Conservation (phyloP, 1,140 invertebrate species). For the Cyrtorhinus lividipennis region DNA sequence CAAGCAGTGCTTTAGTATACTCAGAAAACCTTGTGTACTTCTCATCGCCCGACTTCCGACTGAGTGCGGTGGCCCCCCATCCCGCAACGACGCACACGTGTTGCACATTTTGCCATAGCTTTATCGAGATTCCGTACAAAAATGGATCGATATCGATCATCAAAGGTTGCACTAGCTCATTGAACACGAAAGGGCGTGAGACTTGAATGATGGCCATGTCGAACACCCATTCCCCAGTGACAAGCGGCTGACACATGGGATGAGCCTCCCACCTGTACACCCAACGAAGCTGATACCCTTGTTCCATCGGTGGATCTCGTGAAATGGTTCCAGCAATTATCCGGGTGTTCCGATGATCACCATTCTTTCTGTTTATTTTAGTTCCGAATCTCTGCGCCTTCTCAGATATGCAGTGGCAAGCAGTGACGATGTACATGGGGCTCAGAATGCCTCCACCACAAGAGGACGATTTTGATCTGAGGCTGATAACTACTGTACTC, state of each 20-base stretch:
- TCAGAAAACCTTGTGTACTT: not conserved
- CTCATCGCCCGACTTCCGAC: not conserved
- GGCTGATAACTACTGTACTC: not conserved
- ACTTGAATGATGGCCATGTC: not conserved
- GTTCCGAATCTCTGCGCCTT: not conserved
- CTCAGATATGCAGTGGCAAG: not conserved
- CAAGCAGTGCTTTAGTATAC: not conserved
- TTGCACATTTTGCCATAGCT: not conserved
- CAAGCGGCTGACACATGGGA: not conserved
- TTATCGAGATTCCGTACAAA: not conserved
- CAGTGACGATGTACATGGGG: not conserved
- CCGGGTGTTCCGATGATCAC: not conserved
- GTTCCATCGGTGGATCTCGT: not conserved
- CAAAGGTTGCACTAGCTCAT: not conserved
- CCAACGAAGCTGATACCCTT: not conserved
- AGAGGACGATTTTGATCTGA: not conserved
- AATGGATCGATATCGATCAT: not conserved
- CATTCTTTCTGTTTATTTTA: not conserved
- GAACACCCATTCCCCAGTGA: not conserved
- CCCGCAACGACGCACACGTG: not conserved
- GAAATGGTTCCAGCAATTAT: not conserved
- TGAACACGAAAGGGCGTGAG: not conserved
- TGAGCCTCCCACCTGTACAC: not conserved
- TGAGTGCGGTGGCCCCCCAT: not conserved
- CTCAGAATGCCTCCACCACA: not conserved